A percentile compares a stretch with the other conserved stretches of the same genome.
These are phyloP conservation scores for Sminthurinus signatus DNA, from an alignment of 1,140 invertebrate species.

Conservation along the genomic window DNA sequence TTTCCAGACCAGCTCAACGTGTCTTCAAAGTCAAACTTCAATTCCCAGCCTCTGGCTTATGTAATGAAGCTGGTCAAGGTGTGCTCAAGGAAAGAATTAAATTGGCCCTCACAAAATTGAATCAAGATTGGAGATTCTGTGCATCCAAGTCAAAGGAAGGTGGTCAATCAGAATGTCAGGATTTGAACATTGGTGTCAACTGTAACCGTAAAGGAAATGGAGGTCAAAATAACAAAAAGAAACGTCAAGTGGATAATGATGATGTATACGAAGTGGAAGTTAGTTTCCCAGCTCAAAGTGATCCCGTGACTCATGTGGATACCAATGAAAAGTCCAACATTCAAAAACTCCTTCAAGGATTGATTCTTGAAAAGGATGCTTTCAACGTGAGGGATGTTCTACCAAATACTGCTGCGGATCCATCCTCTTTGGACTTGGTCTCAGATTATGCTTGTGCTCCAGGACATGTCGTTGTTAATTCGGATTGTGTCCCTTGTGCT, in stretches of 20 bases:
- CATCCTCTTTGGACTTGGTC: slow-evolving; percentile 72
- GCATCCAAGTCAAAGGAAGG: slow-evolving; percentile 39
- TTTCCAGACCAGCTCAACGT: slow-evolving; percentile 73
- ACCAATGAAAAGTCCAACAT: slow-evolving; percentile 79
- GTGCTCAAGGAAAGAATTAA: slow-evolving; percentile 80
- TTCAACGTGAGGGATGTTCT: slow-evolving; percentile 87
- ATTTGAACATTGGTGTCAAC: slow-evolving; percentile 79
- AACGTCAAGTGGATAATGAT: slow-evolving; percentile 56
- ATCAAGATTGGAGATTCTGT: slow-evolving; percentile 51
- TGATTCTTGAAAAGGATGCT: slow-evolving; percentile 85
- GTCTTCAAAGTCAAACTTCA: slow-evolving; percentile 88
- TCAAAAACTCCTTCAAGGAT: slow-evolving; percentile 69
- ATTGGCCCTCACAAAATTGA: slow-evolving; percentile 77
- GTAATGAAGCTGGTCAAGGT: slow-evolving; percentile 86
- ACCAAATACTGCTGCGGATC: slow-evolving; percentile 83
- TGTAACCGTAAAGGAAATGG: slow-evolving; percentile 54
- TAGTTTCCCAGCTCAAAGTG: slow-evolving; percentile 75
- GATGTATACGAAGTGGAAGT: slow-evolving; percentile 69
- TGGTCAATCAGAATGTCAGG: slow-evolving; percentile 66
- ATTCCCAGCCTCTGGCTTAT: slow-evolving; percentile 86
- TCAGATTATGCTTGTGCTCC: slow-evolving; percentile 88
- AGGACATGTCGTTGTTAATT: slow-evolving; percentile 85
- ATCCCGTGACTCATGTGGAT: slow-evolving; percentile 78
- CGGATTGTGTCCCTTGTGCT: slow-evolving; percentile 90
- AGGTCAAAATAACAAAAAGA: slow-evolving; percentile 59